Base-by-base conservation (phyloP, 2,113 vertebrate genomes). In the Dolichallabes microphthalmus region DNA sequence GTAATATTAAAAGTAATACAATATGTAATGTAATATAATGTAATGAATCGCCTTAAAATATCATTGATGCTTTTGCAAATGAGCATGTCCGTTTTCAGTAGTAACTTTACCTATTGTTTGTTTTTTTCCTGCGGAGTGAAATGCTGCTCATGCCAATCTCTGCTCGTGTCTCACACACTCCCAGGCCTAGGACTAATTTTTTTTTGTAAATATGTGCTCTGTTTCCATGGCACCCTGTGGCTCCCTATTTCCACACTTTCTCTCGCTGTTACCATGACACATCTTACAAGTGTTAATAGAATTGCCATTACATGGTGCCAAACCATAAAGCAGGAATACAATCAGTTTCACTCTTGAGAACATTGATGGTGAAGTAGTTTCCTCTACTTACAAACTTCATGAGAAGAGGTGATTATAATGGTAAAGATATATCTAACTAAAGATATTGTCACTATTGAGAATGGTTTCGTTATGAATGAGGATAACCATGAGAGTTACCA, bases 141-240 rank as follows among this genome's bases (percentile, higher is more conserved):
- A 32, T 35, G 71, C 25, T 50, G 32, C 45, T 53, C 12, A 15
- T 30, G 13, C 14, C n/a, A 30, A 11, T 76, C n/a, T 55, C 52
- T 76, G 74, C 7, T 55, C 22, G 19, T 55, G 14, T 76, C 53
- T 78, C 53, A 58, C 53, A 76, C 74, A 57, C 75, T 20, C 17
- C 32, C 55, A 57, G 53, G 53, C 20, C 27, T 27, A 78, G 17
- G 53, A 78, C 53, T 57, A 57, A 77, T 78, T 77, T 77, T 77
- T 57, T 12, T 77, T 58, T 6, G 17, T 35, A 78, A 78, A 58
- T 32, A 77, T 78, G 53, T 78, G 75, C 75, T 78, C 75, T 78
- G 75, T 78, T 78, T 78, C 75, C 75, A 78, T 78, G 75, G 75
- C 53, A 78, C 75, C 75, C 57, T 78, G 75, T 78, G 35, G 75